Evolutionary conservation across 2,113 vertebrate species (phyloP).

Genomic region (Larimichthys polyactis): DNA sequence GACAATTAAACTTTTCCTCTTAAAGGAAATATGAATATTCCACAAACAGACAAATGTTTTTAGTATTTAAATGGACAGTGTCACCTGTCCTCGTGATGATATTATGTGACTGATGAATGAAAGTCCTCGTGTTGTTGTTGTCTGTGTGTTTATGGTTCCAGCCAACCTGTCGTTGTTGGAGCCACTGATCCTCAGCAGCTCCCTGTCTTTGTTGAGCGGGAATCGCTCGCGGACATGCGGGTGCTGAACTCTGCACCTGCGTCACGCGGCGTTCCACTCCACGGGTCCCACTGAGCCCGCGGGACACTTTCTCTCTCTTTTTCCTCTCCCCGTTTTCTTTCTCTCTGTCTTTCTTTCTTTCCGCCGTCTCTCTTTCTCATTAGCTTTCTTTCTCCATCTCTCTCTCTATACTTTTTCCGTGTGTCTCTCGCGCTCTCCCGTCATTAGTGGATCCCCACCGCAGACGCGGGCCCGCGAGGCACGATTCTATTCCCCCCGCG

Average conservation of each 20-base stretch:
- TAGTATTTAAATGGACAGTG: not conserved
- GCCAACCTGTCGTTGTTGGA: constrained; percentile 61
- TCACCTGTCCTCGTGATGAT: not conserved
- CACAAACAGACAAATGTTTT: no score
- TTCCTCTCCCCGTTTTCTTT: constrained; percentile 5
- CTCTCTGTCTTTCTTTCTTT: constrained; percentile 3
- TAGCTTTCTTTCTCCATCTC: constrained; percentile 44
- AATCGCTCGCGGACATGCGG: constrained; percentile 83
- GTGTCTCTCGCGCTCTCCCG: constrained; percentile 59
- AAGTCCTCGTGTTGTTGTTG: not conserved
- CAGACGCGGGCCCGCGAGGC: constrained; percentile 74
- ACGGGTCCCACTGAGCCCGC: constrained; percentile 82
- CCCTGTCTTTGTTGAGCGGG: constrained; percentile 68
- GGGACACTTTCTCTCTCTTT: constrained; percentile 47
- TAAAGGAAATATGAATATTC: not conserved
- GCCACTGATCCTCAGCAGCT: constrained; percentile 58
- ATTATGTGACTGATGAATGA: not conserved
- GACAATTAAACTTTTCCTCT: not conserved
- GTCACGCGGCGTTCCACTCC: constrained; percentile 86
- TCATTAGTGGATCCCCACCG: constrained; percentile 80
- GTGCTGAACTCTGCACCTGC: constrained; percentile 87
- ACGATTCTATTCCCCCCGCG: constrained; percentile 64
- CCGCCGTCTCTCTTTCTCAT: constrained; percentile 47
- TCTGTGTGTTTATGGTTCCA: constrained; percentile 41
- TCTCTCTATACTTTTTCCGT: not conserved